These are phyloP conservation scores for Luehdorfia chinensis DNA, from an alignment of 1,140 invertebrate species.

Conservation along the genomic window DNA sequence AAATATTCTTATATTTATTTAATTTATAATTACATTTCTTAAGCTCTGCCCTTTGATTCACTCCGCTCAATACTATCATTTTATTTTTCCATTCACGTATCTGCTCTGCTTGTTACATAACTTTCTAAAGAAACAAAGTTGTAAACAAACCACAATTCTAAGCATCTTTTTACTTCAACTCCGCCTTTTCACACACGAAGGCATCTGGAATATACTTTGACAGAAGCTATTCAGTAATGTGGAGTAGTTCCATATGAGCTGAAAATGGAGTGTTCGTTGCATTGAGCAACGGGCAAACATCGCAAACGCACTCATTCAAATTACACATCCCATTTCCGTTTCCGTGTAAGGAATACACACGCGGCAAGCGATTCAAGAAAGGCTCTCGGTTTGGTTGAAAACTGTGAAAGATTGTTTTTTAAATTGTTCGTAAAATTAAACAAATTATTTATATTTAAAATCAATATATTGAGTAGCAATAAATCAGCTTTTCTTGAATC, in stretches of 20 bases:
- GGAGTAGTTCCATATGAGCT: slow-evolving; percentile 48
- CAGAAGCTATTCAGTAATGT: slow-evolving; percentile 31
- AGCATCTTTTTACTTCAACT: slow-evolving; percentile 9
- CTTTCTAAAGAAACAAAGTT: slow-evolving; percentile 9
- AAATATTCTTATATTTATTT: no score
- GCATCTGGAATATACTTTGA: slow-evolving; percentile 14
- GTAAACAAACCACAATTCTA: slow-evolving; percentile 12
- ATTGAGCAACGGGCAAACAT: slow-evolving; percentile 47
- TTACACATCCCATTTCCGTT: slow-evolving; percentile 17
- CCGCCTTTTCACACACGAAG: slow-evolving; percentile 5
- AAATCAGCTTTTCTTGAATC: no score
- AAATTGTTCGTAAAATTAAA: no score
- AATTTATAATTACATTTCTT: no score
- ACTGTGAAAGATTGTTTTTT: no score
- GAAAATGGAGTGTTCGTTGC: slow-evolving; percentile 53
- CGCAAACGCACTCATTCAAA: slow-evolving; percentile 53
- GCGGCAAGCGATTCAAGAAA: neutral
- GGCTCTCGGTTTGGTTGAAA: no score
- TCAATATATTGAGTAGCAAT: no score
- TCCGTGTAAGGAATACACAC: neutral
- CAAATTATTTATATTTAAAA: no score
- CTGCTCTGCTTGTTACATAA: neutral
- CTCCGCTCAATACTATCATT: neutral
- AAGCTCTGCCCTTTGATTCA: no score
- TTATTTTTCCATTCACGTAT: neutral